Base-by-base conservation (phyloP, 2,888 invertebrate genomes). In the Chaetoderma sp. region DNA sequence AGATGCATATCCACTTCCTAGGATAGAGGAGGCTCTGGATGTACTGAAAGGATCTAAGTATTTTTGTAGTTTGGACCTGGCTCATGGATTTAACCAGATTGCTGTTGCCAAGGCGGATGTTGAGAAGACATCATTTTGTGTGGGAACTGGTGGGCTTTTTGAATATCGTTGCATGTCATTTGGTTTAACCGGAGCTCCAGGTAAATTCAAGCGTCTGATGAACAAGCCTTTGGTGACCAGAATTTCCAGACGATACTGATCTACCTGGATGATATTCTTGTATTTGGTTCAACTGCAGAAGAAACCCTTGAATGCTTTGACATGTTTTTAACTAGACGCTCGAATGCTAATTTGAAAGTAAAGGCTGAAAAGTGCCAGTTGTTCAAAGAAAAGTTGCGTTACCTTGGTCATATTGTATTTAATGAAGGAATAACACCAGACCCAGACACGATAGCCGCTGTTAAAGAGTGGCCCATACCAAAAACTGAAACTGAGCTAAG, bases 1-100 rank as follows among this genome's bases (percentile, higher is more conserved):
- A 39, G 75, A 79, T 54, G 59, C 55, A 4, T 70, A 70, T 56
- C 76, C 76, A 1, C 52, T 80, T 8, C 73, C 78, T 1, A 28
- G 60, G 1, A 71, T 79, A 21, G 66, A 74, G 6, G 74, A 75
- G 16, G 50, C 62, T 4, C 52, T 78, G n/a, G 67, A 75, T 18
- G 56, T 50, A 3, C 36, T 78, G 27, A 32, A 50, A 5, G 67
- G 68, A 1, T 60, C 68, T 1, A 61, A 58, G 23, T 69, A 60
- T 28, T 74, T 78, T 42, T 50, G 62, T 18, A 61, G 54, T 16
- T 18, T 79, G 6, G 76, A 78, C 32, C 49, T 78, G 44, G 58
- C 47, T 16, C 36, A 52, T 18, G 78, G 78, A 18, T 79, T 70
- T 52, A 73, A 67, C 57, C 69, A 71, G 33, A 57, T 75, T 5